Conservation (phyloP, 1,140 invertebrate genomes). For the Drosophila mayri region DNA sequence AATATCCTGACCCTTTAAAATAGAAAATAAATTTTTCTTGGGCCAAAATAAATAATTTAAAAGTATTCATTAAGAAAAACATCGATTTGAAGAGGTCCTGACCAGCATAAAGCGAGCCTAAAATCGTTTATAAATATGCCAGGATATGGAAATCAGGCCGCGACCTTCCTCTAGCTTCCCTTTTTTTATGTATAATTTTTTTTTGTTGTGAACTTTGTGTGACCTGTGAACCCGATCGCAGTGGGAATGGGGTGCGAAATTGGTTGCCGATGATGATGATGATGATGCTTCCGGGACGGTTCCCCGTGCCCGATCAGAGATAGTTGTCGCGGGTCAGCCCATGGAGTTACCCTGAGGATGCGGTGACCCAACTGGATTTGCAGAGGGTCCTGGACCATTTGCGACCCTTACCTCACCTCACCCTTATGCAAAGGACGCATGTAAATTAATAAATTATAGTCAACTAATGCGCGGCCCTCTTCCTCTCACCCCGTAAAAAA, state of each 20-base stretch:
- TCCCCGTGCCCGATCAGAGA: constrained; percentile 25
- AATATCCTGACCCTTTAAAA: not conserved
- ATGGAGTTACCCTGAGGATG: constrained; percentile 78
- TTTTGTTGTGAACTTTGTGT: constrained; percentile 9
- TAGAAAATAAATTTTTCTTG: not conserved
- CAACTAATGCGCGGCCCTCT: constrained; percentile 68
- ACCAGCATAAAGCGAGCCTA: constrained; percentile 22
- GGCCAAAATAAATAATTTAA: not conserved
- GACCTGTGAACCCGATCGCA: constrained; percentile 57
- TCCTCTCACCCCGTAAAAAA: constrained; percentile 63
- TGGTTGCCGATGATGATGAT: constrained; percentile 26
- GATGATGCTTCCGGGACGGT: constrained; percentile 14
- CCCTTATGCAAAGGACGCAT: constrained; percentile 72
- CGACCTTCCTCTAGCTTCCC: constrained; percentile 13
- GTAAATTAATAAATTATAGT: constrained; percentile 83
- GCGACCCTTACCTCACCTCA: constrained; percentile 15
- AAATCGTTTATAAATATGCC: constrained; percentile 9
- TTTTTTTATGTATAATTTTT: constrained; percentile 30
- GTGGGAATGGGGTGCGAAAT: constrained; percentile 62
- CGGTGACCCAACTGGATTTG: constrained; percentile 51
- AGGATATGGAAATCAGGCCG: constrained; percentile 32
- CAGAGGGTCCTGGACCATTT: not conserved
- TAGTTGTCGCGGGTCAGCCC: constrained; percentile 60
- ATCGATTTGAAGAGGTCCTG: not conserved
- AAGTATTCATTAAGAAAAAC: not conserved